Evolutionary conservation across 1,140 invertebrate genomes (phyloP).

Genomic region (Cydia strobilella): DNA sequence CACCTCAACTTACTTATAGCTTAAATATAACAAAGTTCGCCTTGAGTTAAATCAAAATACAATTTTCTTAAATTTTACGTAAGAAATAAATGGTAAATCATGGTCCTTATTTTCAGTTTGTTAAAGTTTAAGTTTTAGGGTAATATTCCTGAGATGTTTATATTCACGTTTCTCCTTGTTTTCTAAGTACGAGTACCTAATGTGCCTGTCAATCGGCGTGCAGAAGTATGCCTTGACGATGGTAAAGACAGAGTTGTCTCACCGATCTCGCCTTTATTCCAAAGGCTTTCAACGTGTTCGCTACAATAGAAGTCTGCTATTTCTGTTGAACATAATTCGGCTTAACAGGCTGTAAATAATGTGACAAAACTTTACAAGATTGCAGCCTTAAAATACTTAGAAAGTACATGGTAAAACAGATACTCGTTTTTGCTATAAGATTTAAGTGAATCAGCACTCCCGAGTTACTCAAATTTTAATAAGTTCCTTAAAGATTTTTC

Average conservation of each 20-base stretch:
- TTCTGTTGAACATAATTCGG: not conserved
- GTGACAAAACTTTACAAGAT: not conserved
- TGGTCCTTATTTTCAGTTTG: not conserved
- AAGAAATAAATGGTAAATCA: not conserved
- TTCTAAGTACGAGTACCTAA: constrained; percentile 14
- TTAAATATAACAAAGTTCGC: constrained; percentile 3
- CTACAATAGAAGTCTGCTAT: constrained; percentile 8
- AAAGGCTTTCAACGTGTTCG: constrained; percentile 23
- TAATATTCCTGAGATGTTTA: constrained; percentile 10
- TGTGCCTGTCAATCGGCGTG: not conserved
- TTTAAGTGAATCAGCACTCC: no score
- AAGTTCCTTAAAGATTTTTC: no score
- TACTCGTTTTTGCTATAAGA: no score
- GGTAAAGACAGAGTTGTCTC: constrained; percentile 10
- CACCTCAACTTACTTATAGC: constrained; percentile 18
- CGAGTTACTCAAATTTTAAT: not conserved
- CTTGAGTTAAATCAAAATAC: constrained; percentile 1
- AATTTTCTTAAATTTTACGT: not conserved
- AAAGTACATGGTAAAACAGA: no score
- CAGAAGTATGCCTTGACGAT: not conserved
- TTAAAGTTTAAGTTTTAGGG: not conserved
- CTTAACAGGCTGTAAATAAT: not conserved
- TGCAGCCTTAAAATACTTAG: no score
- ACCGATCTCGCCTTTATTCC: not conserved
- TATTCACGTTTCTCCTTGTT: constrained; percentile 23